These are phyloP conservation scores for Musca domestica DNA, from an alignment of 1,140 invertebrate genomes.

Conservation along the genomic window DNA sequence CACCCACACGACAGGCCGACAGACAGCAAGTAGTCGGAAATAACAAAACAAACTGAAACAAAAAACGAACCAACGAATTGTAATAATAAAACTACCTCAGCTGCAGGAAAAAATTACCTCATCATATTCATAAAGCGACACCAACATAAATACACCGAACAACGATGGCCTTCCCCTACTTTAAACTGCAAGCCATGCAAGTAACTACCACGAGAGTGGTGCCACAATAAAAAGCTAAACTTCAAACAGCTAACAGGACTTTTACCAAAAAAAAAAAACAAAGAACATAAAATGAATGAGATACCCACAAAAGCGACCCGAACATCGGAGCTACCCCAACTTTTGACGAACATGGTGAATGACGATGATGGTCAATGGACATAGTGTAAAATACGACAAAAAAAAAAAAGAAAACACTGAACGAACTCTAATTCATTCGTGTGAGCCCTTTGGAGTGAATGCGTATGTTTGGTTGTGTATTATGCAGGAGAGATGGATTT, in stretches of 20 bases:
- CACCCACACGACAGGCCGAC: neutral
- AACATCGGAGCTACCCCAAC: slow-evolving; percentile 19
- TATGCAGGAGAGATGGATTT: too few relatives aligned
- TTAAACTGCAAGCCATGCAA: neutral
- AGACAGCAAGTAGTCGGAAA: neutral
- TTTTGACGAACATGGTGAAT: neutral
- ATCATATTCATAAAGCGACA: slow-evolving; percentile 9
- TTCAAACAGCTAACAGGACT: neutral
- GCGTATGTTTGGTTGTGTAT: too few relatives aligned
- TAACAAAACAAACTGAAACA: slow-evolving; percentile 2
- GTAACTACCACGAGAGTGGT: neutral
- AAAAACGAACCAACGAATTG: too few relatives aligned
- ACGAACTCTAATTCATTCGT: too few relatives aligned
- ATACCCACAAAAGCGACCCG: too few relatives aligned
- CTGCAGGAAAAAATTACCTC: too few relatives aligned
- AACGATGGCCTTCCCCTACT: slow-evolving; percentile 16
- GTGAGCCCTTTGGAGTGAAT: too few relatives aligned
- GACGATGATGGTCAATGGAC: too few relatives aligned
- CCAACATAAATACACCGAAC: too few relatives aligned
- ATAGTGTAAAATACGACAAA: too few relatives aligned
- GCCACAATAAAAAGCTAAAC: neutral
- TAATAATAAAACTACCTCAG: slow-evolving; percentile 10
- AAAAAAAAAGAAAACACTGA: too few relatives aligned
- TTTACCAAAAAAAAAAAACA: neutral
- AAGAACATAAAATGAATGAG: neutral